Evolutionary conservation across 2,888 invertebrate genomes (phyloP), one percentile per base, ranked within the genome.

Genomic region (Pasiphila rectangulata): DNA sequence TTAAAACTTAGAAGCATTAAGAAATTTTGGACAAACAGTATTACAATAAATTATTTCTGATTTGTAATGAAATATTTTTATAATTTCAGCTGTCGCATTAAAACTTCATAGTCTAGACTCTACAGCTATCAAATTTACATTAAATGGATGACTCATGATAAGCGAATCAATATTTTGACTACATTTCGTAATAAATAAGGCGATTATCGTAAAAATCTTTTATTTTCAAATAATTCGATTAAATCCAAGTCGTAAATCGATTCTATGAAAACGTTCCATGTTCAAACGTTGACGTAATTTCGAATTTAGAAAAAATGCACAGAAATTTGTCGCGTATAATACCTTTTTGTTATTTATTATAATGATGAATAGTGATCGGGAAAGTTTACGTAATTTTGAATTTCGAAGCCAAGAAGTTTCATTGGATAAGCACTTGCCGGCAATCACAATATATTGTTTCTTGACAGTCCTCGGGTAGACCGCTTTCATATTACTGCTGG

Each of bases 401-500:
- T 25, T 25, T n/a, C 32, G 32, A 37, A 47, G 37, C 24, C 36
- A 32, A 32, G 23, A 30, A 36, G 15, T 32, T 45, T 34, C 19
- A 12, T 23, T 21, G 27, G 24, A 37, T 30, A 41, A 37, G 15
- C 42, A 38, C 39, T 43, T 30, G 30, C 53, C 55, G 48, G 57
- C 68, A 70, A 73, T 76, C 71, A 72, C 69, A 70, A 71, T 70
- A 72, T 75, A 74, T 76, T 68, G 73, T 75, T 75, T 64, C 75
- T 71, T 76, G 74, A 74, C 79, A 77, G 72, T 71, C 67, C 63
- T 77, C 71, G 71, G 64, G 64, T 69, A 72, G 75, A 71, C 72
- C 69, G 75, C 82, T 83, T 85, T 85, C 84, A 80, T 84, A 84
- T 82, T 81, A 79, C 65, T 75, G 70, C 69, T 71, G 73, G 71